These are phyloP conservation scores for Drosophila bifasciata DNA, from an alignment of 1,140 invertebrate genomes.

Conservation along the genomic window DNA sequence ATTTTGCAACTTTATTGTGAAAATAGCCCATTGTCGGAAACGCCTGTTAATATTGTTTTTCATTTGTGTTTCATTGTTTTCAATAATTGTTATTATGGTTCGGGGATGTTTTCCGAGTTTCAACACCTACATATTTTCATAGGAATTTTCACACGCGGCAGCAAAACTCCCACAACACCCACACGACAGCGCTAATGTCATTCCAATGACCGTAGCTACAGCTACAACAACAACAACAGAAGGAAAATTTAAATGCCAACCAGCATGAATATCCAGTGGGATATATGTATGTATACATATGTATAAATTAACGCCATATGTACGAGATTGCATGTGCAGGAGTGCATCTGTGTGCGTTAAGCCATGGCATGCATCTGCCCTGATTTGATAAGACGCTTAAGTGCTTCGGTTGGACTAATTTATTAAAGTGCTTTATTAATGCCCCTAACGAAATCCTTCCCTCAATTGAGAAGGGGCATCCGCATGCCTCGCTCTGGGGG, in stretches of 20 bases:
- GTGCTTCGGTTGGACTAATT: conserved; percentile 61
- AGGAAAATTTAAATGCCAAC: conserved; percentile 43
- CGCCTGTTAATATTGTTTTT: conserved; percentile 66
- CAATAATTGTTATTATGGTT: conserved; percentile 78
- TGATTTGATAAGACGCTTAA: conserved; percentile 60
- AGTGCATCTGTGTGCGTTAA: conserved; percentile 25
- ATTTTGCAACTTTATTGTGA: conserved; percentile 1
- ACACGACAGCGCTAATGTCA: conserved; percentile 29
- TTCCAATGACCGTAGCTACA: conserved; percentile 44
- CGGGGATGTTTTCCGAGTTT: conserved; percentile 39
- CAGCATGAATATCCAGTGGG: conserved; percentile 36
- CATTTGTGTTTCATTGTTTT: conserved; percentile 77
- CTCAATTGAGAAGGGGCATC: conserved; percentile 12
- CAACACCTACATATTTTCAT: conserved; percentile 62
- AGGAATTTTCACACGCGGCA: conserved; percentile 35
- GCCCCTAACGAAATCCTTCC: conserved; percentile 51
- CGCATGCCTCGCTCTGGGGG: conserved; percentile 13
- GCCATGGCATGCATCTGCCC: conserved; percentile 40
- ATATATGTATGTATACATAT: conserved; percentile 42
- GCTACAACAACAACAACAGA: conserved; percentile 41
- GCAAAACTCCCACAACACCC: too few relatives aligned
- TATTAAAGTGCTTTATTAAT: conserved; percentile 75
- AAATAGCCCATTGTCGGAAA: conserved; percentile 43
- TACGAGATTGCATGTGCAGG: neutral
- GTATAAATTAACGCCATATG: conserved; percentile 30